Conservation (phyloP, 2,888 invertebrate genomes). For the Oxyteleia sp. region DNA sequence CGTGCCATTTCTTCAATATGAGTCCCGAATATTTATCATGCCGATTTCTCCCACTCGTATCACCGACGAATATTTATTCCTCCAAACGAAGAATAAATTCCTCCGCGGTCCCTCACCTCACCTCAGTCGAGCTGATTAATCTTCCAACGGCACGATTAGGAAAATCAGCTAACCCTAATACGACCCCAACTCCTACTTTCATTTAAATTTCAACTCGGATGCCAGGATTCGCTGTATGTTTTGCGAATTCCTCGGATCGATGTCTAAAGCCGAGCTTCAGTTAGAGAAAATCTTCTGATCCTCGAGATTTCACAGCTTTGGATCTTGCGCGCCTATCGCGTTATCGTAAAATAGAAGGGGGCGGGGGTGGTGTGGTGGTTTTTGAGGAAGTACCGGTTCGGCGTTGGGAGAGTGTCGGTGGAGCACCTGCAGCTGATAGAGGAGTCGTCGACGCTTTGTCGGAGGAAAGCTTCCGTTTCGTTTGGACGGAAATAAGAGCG, state of each 20-base stretch:
- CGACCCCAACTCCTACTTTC: conserved; percentile 14
- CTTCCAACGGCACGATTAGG: too few relatives aligned
- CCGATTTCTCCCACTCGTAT: too few relatives aligned
- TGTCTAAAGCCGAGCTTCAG: conserved; percentile 66
- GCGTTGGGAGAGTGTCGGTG: conserved; percentile 12
- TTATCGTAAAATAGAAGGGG: conserved; percentile 40
- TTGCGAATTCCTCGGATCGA: conserved; percentile 61
- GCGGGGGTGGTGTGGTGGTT: conserved; percentile 5
- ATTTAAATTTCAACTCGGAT: conserved; percentile 50
- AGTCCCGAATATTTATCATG: too few relatives aligned
- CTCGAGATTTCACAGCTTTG: conserved; percentile 64
- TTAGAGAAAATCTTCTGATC: conserved; percentile 69
- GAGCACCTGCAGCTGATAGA: conserved; percentile 38
- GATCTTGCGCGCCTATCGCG: conserved; percentile 64
- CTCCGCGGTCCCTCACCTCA: too few relatives aligned
- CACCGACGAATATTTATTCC: too few relatives aligned
- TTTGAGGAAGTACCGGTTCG: too few relatives aligned
- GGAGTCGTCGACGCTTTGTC: conserved; percentile 48
- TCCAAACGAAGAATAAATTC: too few relatives aligned
- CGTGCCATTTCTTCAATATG: too few relatives aligned
- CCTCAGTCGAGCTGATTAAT: too few relatives aligned
- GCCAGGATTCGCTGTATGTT: conserved; percentile 44
- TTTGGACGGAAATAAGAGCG: conserved; percentile 58
- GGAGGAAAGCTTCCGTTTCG: conserved; percentile 49
- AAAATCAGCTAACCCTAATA: too few relatives aligned